Evolutionary conservation across 1,140 invertebrate genomes (phyloP), one percentile per base, ranked within the genome.

Genomic region (Formica selysi): DNA sequence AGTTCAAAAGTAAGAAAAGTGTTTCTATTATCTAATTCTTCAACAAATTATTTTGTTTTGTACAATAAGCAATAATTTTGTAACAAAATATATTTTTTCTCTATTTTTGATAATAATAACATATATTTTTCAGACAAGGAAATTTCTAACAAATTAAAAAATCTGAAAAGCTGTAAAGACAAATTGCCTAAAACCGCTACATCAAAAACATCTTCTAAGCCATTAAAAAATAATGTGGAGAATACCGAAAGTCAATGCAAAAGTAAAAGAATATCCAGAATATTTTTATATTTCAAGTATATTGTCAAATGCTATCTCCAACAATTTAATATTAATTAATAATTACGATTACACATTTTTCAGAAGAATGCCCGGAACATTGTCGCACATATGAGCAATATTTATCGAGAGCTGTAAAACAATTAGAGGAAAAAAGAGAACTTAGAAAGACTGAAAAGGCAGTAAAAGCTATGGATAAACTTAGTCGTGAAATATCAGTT

Each of bases 401-500:
- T 36, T 32, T 10, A 3, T 10, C 3, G n/a, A 36, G 0, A 59
- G 0, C 19, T 57, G 38, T 5, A 59, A 7, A 26, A 8, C n/a
- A 59, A 5, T 10, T 5, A 6, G n/a, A 59, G 5, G n/a, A 74
- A 0, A 38, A 0, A 32, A 74, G 0, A 59, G 19, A 74, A 57
- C 7, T 5, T 74, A 26, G 22, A 16, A 74, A 57, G 1, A 26
- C 3, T 38, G 71, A 1, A 1, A 62, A 70, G 0, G 78, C 38
- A 3, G 54, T 48, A 16, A 61, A 11, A 11, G 86, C 86, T 19
- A 84, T 88, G 11, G 36, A 48, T 10, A 8, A 41, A 11, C 76
- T 87, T 19, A 57, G 29, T 13, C n/a, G 38, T 11, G 64, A 57
- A 19, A 59, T 88, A 22, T 32, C 26, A 0, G 19, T 4, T 0